A percentile compares a stretch with the other conserved stretches of the same genome.
Evolutionary conservation across 2,113 vertebrate genomes (phyloP).

Genomic region (Hyla sarda): DNA sequence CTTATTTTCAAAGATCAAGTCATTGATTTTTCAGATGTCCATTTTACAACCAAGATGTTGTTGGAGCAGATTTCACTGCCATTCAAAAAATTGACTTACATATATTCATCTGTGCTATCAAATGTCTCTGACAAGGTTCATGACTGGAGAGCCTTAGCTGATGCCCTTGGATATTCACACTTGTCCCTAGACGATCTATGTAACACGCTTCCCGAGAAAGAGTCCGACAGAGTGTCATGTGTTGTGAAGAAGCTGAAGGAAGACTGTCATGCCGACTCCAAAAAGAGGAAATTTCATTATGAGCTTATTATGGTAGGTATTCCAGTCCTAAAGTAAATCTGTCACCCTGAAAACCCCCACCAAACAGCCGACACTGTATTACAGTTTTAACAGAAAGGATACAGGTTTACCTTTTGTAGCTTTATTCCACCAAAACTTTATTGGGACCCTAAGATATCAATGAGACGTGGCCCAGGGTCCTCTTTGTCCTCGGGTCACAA

Average conservation of each 20-base stretch:
- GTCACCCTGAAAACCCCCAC: too few species aligned
- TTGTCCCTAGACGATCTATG: conserved; percentile 77
- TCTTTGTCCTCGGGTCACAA: too few species aligned
- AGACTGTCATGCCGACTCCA: conserved; percentile 88
- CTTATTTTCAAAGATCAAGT: conserved; percentile 88
- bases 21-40: conserved; percentile 78
- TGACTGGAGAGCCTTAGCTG: conserved; percentile 87
- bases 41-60: conserved; percentile 80
- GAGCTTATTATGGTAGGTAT: conserved; percentile 88
- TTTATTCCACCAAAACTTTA: too few species aligned
- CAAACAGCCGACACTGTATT: too few species aligned
- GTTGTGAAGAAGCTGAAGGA: conserved; percentile 93
- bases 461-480: too few species aligned
- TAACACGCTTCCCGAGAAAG: conserved; percentile 74
- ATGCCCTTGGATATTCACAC: conserved; percentile 83
- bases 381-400: too few species aligned
- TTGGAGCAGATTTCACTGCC: conserved; percentile 87
- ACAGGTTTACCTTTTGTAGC: too few species aligned
- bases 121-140: conserved; percentile 85
- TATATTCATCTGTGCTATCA: conserved; percentile 90
- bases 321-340: neutral
- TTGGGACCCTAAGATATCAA: too few species aligned
- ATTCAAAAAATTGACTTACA: conserved; percentile 93
- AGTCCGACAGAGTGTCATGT: conserved; percentile 86
- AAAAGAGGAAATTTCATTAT: conserved; percentile 86